Evolutionary conservation across 2,113 vertebrate species (phyloP), one percentile per base, ranked within the genome.

Genomic region (Tetrao urogallus): DNA sequence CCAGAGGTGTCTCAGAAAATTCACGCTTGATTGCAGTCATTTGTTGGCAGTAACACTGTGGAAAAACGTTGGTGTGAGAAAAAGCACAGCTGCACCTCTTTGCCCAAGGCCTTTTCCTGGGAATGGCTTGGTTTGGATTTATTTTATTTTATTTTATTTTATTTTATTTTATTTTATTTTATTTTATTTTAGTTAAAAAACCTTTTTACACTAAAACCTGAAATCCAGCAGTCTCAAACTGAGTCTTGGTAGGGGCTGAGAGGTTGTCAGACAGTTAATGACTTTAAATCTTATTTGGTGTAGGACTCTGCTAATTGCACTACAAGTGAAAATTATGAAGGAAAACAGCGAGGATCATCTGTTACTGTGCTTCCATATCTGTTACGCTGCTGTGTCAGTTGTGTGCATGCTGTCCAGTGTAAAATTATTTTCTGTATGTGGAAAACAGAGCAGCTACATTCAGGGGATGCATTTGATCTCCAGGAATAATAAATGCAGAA

Each of bases 331-430:
- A 45, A 45, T 70, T 72, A 13, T 1, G 45, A 94, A 54, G 56
- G 52, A 72, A 88, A 91, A 45, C 67, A 60, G 78, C 57, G 82
- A 56, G 74, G 20, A n/a, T 87, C 72, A 77, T 85, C 70, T 92
- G 92, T 90, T 85, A 10, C 81, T 71, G 92, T 93, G 94, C 85
- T 89, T 92, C 91, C 82, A 8, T 86, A 25, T 83, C 71, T 82
- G 70, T 74, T 80, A 38, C 0, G 19, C 89, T 82, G 89, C 92
- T 70, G 45, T 82, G 82, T 85, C 84, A 11, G 3, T 71, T 77
- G 79, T 93, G 85, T 94, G 96, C 92, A 82, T 89, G 82, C 91
- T 91, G 87, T 90, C 77, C 75, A 17, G 66, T 89, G 86, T 88
- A 16, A 73, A 87, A 87, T 45, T 78, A 74, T 63, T 67, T 89